Conservation (phyloP, 2,797 vertebrate species). For the Muscicapa striata region DNA sequence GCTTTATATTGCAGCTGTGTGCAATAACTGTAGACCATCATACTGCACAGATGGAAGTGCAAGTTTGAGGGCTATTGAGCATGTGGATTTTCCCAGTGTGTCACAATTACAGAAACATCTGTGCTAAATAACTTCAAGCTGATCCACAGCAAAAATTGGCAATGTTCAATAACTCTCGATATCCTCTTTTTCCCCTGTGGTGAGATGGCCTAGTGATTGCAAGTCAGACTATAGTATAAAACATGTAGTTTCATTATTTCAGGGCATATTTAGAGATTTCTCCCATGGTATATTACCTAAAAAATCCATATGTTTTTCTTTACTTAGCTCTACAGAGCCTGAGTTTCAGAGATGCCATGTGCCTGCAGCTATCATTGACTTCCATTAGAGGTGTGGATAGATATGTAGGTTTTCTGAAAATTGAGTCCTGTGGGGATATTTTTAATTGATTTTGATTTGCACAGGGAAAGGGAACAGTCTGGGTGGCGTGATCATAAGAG, state of each 20-base stretch:
- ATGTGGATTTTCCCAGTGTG: conserved; percentile 80
- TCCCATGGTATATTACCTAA: conserved; percentile 71
- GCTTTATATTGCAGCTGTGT: conserved; percentile 49
- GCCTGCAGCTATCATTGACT: conserved; percentile 50
- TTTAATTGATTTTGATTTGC: conserved; percentile 67
- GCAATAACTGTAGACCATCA: conserved; percentile 65
- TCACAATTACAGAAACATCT: conserved; percentile 82
- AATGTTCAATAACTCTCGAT: conserved; percentile 77
- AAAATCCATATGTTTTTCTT: conserved; percentile 70
- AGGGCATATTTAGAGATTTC: conserved; percentile 67
- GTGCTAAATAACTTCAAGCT: conserved; percentile 82
- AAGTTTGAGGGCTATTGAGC: conserved; percentile 77
- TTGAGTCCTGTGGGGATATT: not conserved
- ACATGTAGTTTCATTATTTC: conserved; percentile 71
- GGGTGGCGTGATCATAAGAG: conserved; percentile 28
- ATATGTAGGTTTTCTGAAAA: conserved; percentile 44
- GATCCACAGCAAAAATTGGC: conserved; percentile 78
- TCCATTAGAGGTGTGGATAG: conserved; percentile 50
- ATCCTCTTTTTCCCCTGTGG: conserved; percentile 66
- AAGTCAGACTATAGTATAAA: conserved; percentile 64
- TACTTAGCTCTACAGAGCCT: conserved; percentile 34
- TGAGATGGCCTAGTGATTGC: conserved; percentile 64
- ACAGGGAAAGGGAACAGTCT: conserved; percentile 54
- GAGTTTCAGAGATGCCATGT: conserved; percentile 41
- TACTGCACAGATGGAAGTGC: conserved; percentile 76